phyloP scores from a whole-genome alignment of 2,113 vertebrate species.

The Heptranchias perlo region DNA sequence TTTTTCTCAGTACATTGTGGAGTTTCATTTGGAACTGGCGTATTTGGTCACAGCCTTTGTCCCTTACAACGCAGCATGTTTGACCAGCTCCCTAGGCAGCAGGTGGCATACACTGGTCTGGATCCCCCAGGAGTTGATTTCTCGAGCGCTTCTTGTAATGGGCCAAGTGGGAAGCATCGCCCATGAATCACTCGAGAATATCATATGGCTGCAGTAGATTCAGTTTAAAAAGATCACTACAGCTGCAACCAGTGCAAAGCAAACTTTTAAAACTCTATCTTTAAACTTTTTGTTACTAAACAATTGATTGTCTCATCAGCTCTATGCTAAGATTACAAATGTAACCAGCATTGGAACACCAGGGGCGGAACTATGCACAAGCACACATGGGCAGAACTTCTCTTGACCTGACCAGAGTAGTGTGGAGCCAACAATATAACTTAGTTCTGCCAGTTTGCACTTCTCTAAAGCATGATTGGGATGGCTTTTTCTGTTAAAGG shows the following conservation, averaged over 20 bases:
- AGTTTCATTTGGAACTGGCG: background rate
- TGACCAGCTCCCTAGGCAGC: background rate
- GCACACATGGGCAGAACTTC: background rate
- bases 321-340: background rate
- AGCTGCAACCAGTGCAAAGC: background rate
- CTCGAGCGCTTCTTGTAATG: background rate
- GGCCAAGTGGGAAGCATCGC: background rate
- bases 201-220: background rate
- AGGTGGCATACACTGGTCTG: background rate
- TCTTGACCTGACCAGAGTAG: background rate
- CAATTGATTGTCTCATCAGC: background rate
- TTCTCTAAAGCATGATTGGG: background rate
- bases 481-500: background rate
- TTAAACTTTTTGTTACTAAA: background rate
- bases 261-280: background rate
- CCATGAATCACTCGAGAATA: background rate
- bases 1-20: background rate
- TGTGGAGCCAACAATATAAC: background rate
- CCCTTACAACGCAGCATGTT: background rate
- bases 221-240: background rate
- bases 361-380: background rate
- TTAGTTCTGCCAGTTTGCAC: too few relatives aligned
- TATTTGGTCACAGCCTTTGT: background rate
- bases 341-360: background rate
- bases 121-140: background rate